Base-by-base conservation (phyloP, 2,113 vertebrate species). In the Electrona antarctica region DNA sequence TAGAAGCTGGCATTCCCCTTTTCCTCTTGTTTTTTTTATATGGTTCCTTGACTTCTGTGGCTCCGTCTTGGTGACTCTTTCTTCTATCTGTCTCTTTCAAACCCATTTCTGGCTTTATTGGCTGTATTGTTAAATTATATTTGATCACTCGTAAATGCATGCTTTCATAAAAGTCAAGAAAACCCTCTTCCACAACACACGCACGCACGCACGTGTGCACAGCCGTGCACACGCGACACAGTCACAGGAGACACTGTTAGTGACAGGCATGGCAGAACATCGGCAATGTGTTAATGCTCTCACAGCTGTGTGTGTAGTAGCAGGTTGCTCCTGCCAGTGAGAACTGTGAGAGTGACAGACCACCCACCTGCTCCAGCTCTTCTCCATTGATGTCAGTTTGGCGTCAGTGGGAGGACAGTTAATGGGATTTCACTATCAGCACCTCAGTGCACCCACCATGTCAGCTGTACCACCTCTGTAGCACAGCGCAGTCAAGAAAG, bases 341-440 rank as follows among this genome's bases (percentile, higher is more conserved):
- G 72, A 41, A 1, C 75, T 14, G 69, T 63, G 64, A 82, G 75
- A 86, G 80, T 87, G 89, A 89, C 85, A 90, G 90, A 89, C 88
- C 87, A 85, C 89, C 90, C 90, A 89, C 87, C 88, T 88, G 84
- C 79, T 90, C 84, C 71, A 72, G 83, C 79, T 88, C 79, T 74
- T 80, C 82, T 21, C 69, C 50, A 88, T 87, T 86, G 71, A 84
- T 85, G 87, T 90, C 80, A 79, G 59, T 79, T 69, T 60, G 73
- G 80, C 80, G 21, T 88, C 80, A 79, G 88, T 89, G 80, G 90
- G 85, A 88, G 84, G 85, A 80, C 84, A 82, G 84, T 75, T 91
- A 91, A 91, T 90, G 83, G 88, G 90, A 91, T 91, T 90, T 89
- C 77, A 64, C 87, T 90, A 90, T 90, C 88, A 85, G 87, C 82